Percentiles rank a stretch among this genome's conserved stretches.
These are phyloP conservation scores for Thecophora atra DNA, from an alignment of 2,888 invertebrate species.

Conservation along the genomic window DNA sequence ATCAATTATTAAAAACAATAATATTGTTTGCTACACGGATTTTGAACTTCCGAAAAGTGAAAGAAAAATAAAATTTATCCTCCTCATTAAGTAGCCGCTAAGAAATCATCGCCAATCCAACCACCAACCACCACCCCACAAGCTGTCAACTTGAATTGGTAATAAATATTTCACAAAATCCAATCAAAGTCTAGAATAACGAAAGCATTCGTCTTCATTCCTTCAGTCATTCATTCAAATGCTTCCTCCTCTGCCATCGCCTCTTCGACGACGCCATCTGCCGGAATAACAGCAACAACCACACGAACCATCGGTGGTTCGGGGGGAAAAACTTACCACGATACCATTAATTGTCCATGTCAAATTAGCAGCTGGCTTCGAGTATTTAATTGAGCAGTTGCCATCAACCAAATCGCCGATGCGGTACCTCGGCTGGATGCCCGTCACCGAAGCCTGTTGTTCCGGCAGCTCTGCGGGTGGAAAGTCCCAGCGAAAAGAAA, in stretches of 20 bases:
- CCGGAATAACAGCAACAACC: slow-evolving; percentile 29
- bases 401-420: slow-evolving; percentile 69
- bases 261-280: neutral
- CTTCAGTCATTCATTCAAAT: slow-evolving; percentile 33
- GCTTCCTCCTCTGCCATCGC: neutral
- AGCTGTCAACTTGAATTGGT: slow-evolving; percentile 3
- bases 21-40: too few species aligned
- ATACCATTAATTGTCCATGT: slow-evolving; percentile 71
- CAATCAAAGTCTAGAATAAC: slow-evolving; percentile 38
- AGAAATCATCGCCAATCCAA: too few species aligned
- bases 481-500: slow-evolving; percentile 24
- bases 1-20: too few species aligned
- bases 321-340: slow-evolving; percentile 61
- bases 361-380: slow-evolving; percentile 70
- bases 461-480: slow-evolving; percentile 66
- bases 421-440: slow-evolving; percentile 69
- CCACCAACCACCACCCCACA: neutral
- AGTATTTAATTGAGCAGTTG: slow-evolving; percentile 70
- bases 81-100: too few species aligned
- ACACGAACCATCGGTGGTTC: neutral
- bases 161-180: slow-evolving; percentile 32
- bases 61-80: too few species aligned
- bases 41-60: too few species aligned
- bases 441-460: slow-evolving; percentile 68
- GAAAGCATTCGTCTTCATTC: slow-evolving; percentile 34